phyloP scores from a whole-genome alignment of 2,113 vertebrate species.

The Amphilophus citrinellus region DNA sequence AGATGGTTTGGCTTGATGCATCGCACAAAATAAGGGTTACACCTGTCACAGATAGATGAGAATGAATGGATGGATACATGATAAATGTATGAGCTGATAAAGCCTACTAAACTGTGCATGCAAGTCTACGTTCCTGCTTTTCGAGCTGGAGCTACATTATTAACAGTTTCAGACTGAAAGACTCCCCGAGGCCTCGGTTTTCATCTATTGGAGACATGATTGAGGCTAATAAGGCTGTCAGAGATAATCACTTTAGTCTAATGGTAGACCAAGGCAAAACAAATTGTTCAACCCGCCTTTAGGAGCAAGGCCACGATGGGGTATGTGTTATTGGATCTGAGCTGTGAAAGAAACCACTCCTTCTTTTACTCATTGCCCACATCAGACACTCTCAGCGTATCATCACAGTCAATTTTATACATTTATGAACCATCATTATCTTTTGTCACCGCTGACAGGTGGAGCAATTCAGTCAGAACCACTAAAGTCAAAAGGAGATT shows the following conservation, averaged over 20 bases:
- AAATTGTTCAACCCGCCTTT: neutral
- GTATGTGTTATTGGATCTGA: neutral
- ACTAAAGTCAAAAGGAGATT: neutral
- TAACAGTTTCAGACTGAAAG: neutral
- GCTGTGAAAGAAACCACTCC: neutral
- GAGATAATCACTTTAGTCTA: slow-evolving; percentile 12
- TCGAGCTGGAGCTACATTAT: neutral
- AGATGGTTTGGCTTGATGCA: slow-evolving; percentile 98
- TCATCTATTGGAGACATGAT: slow-evolving; percentile 12
- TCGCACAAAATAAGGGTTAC: slow-evolving; percentile 95
- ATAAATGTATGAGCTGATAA: neutral
- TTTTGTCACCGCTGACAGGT: slow-evolving; percentile 13
- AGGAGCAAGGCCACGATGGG: neutral
- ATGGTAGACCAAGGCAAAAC: neutral
- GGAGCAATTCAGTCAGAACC: neutral
- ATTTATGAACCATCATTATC: slow-evolving; percentile 17
- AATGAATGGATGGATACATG: slow-evolving; percentile 33
- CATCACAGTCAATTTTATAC: neutral
- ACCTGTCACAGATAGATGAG: slow-evolving; percentile 82
- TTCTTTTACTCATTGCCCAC: neutral
- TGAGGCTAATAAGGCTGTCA: neutral
- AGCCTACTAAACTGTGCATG: neutral
- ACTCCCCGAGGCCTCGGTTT: neutral
- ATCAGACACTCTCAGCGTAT: neutral
- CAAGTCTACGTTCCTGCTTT: neutral